Evolutionary conservation across 1,140 invertebrate species (phyloP).

Genomic region (Nasonia vitripennis): DNA sequence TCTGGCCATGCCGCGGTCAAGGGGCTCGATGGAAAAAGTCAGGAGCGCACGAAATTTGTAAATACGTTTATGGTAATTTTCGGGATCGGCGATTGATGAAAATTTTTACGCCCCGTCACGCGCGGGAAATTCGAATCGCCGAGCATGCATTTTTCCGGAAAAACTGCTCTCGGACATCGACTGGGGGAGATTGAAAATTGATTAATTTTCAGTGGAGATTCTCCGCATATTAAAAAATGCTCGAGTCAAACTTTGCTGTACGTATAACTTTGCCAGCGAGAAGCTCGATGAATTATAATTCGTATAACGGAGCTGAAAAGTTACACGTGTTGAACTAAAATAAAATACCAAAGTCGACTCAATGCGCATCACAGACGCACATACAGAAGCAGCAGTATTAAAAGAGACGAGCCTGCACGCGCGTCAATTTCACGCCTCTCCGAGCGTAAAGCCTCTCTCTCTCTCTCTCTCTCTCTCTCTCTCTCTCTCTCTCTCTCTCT

Average conservation of each 20-base stretch:
- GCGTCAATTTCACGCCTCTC: constrained; percentile 62
- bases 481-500: constrained; percentile 1
- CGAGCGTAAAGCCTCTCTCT: constrained; percentile 46
- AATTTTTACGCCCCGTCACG: constrained; percentile 1
- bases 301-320: too few relatives aligned
- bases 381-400: background rate
- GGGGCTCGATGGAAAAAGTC: background rate
- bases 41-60: background rate
- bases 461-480: background rate
- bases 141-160: background rate
- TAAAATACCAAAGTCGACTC: too few relatives aligned
- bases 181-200: background rate
- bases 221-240: background rate
- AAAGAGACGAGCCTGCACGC: background rate
- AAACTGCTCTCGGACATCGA: background rate
- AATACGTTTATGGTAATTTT: constrained; percentile 11
- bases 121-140: background rate
- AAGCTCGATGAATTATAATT: too few relatives aligned
- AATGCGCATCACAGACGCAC: too few relatives aligned
- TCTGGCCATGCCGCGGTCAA: background rate
- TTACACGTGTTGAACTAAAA: too few relatives aligned
- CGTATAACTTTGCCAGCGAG: too few relatives aligned
- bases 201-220: background rate
- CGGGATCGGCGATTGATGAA: background rate
- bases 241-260: too few relatives aligned